Evolutionary conservation across 2,888 invertebrate genomes (phyloP), one percentile per base, ranked within the genome.

Genomic region (Thereva unica): DNA sequence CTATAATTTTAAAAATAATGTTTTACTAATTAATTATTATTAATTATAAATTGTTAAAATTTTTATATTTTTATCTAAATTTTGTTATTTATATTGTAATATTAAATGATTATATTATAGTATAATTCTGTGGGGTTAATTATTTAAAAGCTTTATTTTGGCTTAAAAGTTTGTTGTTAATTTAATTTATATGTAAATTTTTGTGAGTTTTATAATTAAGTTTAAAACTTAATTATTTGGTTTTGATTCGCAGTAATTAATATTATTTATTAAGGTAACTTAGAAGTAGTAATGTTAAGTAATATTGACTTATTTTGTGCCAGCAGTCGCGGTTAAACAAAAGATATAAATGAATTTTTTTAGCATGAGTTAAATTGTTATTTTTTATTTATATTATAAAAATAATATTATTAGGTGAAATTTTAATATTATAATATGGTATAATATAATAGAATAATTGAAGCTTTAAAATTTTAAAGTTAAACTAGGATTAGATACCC

Each of bases 241-340:
- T 73, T 71, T 74, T 72, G 73, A 75, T 71, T 75, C 73, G 75
- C 78, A 82, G 79, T 84, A 83, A 82, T 82, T 83, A 82, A 76
- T 81, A 78, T 85, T 85, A 83, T 81, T 80, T 75, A 83, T 84
- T 84, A 84, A 85, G 82, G 82, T 82, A 84, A 83, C 84, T 80
- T 85, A 84, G 83, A 84, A 82, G 84, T 85, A 85, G 84, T 80
- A 83, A 84, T 84, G 82, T 81, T 81, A 75, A 74, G 76, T 78
- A 85, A 82, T 84, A 84, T 82, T 84, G 83, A 84, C 83, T 78
- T 84, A 86, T 82, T 84, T 85, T 85, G 86, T 86, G 86, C 86
- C 86, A 87, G 87, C 87, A 86, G 84, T 84, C 84, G 87, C 86
- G 87, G 85, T 87, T 87, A 87, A 75, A 85, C 86, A 85, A 83